These are phyloP conservation scores for Pygoscelis antarcticus DNA, from an alignment of 2,113 vertebrate genomes.

Conservation along the genomic window DNA sequence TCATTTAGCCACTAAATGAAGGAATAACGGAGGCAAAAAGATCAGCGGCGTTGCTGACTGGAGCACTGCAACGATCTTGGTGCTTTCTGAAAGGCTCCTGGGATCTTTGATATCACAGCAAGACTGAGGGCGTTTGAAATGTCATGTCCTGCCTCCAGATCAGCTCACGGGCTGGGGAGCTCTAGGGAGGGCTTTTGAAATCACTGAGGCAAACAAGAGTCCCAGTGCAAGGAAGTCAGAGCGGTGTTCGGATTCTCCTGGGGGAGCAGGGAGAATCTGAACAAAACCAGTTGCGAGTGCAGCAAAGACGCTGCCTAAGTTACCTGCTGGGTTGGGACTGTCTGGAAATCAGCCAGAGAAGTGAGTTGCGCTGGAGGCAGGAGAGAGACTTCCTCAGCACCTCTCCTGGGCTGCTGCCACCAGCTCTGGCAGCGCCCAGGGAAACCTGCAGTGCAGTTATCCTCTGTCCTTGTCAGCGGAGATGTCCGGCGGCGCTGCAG, in stretches of 20 bases:
- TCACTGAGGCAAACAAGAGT: neutral
- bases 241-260: neutral
- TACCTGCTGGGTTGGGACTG: neutral
- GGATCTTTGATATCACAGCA: neutral
- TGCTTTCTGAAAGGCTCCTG: neutral
- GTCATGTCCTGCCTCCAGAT: neutral
- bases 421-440: neutral
- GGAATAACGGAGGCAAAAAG: neutral
- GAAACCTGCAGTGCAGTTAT: neutral
- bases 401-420: conserved; percentile 18
- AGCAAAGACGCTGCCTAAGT: neutral
- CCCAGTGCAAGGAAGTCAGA: accelerated
- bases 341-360: conserved; percentile 15
- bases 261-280: neutral
- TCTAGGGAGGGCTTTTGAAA: neutral
- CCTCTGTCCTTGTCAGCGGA: neutral
- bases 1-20: neutral
- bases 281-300: neutral
- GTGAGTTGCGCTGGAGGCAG: neutral
- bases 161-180: neutral
- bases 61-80: neutral
- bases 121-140: neutral
- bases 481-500: neutral
- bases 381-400: neutral
- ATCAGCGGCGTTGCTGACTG: neutral